Evolutionary conservation across 2,888 invertebrate species (phyloP), one percentile per base, ranked within the genome.

Genomic region (Chymomyza procnemis): DNA sequence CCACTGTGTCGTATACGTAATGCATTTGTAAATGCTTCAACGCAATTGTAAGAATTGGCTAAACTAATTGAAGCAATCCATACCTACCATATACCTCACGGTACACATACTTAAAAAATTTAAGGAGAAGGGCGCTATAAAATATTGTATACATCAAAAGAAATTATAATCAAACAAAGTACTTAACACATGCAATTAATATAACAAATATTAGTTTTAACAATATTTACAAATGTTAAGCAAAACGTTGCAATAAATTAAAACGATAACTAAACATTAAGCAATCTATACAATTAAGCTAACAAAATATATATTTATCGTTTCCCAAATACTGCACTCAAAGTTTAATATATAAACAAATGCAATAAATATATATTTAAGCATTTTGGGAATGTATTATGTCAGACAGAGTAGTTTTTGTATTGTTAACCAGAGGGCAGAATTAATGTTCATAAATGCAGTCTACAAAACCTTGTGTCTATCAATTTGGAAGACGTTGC

Each of bases 101-200:
- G 47, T 2, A 47, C 47, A 47, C 14, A 47, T 47, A 47, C n/a
- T 5, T 9, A 14, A 50, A 14, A 18, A 50, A 19, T 5, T 1
- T 8, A 48, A 48, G n/a, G 19, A 6, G 50, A 50, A 50, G 4
- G 6, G 9, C 8, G 50, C 50, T 16, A 50, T 50, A 1, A 16
- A 50, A 18, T 66, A 77, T 70, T 80, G 80, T 80, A 84, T 81
- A 84, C 81, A 77, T 57, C 34, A 22, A 30, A 52, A 62, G 19
- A 66, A 57, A 5, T 41, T 41, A 41, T 12, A 57, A 22, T 21
- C 8, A 69, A 59, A 12, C 46, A 22, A 59, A 64, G 78, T 76
- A 78, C 72, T 73, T 72, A 79, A 75, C 50, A 75, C 50, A 56
- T 52, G 57, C 61, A 65, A 58, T 58, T n/a, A n/a, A 61, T 34